Conservation (phyloP, 2,113 vertebrate genomes). For the Loxodonta africana region DNA sequence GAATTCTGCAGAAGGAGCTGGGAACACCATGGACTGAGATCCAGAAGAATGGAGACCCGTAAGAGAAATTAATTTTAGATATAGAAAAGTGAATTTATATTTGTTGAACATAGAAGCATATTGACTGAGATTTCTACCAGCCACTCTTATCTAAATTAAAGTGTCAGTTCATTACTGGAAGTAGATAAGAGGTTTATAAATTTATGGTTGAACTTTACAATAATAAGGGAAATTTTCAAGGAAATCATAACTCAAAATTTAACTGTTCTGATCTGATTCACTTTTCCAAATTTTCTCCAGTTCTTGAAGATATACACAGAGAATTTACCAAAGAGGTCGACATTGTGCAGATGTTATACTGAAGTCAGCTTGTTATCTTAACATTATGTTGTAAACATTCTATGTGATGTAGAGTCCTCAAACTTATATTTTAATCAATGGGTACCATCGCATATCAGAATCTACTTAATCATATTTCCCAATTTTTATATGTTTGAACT, state of each 20-base stretch:
- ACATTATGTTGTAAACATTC: constrained; percentile 44
- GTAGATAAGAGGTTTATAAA: neutral
- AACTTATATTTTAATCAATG: constrained; percentile 18
- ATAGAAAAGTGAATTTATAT: neutral
- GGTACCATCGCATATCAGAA: neutral
- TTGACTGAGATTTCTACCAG: neutral
- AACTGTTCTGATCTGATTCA: neutral
- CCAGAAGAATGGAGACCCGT: neutral
- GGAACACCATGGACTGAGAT: neutral
- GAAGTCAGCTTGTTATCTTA: constrained; percentile 53
- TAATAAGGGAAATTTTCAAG: constrained; percentile 13
- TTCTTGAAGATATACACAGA: neutral
- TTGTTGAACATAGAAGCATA: neutral
- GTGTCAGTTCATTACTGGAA: neutral
- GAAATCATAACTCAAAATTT: constrained; percentile 4
- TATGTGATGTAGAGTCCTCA: neutral
- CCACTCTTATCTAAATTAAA: neutral
- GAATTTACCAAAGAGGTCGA: constrained; percentile 57
- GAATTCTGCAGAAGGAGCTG: neutral
- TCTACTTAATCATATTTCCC: neutral
- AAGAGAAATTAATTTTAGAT: neutral
- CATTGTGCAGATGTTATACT: neutral
- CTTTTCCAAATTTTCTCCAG: constrained; percentile 26
- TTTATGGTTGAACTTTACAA: neutral
- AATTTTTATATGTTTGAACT: neutral